Conservation (phyloP, 2,888 invertebrate genomes). For the Allophyes oxyacanthae region DNA sequence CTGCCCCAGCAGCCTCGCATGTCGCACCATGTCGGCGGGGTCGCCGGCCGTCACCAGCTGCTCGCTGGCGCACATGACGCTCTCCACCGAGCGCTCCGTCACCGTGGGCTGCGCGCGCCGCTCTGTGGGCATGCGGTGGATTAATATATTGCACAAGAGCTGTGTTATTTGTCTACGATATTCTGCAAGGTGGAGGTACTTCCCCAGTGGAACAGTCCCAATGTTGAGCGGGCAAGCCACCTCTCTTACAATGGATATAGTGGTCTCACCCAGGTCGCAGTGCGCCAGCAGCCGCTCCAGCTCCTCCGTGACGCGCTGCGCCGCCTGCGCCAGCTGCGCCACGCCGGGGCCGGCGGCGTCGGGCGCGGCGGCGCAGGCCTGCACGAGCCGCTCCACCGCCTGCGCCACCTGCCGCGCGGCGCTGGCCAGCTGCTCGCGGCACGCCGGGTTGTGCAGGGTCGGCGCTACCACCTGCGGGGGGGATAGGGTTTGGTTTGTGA, state of each 20-base stretch:
- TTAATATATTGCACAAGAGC: no score
- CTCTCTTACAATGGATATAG: no score
- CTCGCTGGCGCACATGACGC: constrained; percentile 96
- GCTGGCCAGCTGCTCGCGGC: constrained; percentile 96
- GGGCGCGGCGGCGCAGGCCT: constrained; percentile 90
- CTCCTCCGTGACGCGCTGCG: constrained; percentile 95
- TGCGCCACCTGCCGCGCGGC: constrained; percentile 98
- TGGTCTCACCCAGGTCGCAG: constrained; percentile 91
- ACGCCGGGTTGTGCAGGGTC: constrained; percentile 94
- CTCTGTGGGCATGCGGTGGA: constrained; percentile 63
- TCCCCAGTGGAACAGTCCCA: no score
- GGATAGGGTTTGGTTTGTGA: no score
- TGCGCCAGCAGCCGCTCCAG: constrained; percentile 97
- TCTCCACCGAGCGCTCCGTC: constrained; percentile 95
- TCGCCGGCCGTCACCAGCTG: constrained; percentile 95
- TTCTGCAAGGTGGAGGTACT: no score
- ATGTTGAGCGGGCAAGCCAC: no score
- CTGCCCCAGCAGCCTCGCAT: constrained; percentile 96
- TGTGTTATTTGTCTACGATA: no score
- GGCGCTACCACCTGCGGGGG: constrained; percentile 94
- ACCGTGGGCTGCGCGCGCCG: constrained; percentile 91
- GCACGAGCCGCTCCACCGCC: constrained; percentile 96
- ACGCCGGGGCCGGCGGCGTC: constrained; percentile 90
- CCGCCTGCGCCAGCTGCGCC: constrained; percentile 94
- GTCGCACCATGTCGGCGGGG: constrained; percentile 97